These are phyloP conservation scores for Indicator indicator DNA, from an alignment of 2,113 vertebrate species.

Conservation along the genomic window DNA sequence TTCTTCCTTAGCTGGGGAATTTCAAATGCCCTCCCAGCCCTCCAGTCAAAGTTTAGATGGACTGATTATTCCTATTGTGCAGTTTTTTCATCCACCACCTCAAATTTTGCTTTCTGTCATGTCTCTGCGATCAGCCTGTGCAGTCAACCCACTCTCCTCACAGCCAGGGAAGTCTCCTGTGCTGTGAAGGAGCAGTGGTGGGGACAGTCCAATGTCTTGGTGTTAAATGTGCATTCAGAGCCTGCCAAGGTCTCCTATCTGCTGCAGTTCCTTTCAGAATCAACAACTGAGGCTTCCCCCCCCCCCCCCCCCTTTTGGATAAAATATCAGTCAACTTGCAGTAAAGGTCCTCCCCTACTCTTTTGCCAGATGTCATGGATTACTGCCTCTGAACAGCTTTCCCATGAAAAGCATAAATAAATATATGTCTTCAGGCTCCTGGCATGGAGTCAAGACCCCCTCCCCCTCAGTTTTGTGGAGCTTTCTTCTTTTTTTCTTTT, in stretches of 20 bases:
- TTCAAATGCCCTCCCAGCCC: not conserved
- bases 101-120: not conserved
- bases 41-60: not conserved
- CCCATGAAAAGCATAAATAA: conserved; percentile 74
- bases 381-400: conserved; percentile 62
- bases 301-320: not conserved
- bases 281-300: not conserved
- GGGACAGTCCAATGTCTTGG: rapidly evolving
- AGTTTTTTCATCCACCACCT: not conserved
- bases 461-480: not conserved
- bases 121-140: not conserved
- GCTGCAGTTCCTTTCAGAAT: not conserved
- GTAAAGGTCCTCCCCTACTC: conserved; percentile 55
- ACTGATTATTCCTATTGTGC: not conserved
- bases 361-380: conserved; percentile 65
- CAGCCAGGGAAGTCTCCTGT: not conserved
- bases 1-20: not conserved
- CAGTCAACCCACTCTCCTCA: rapidly evolving
- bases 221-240: not conserved
- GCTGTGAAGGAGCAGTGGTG: not conserved
- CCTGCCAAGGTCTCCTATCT: not conserved
- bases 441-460: conserved; percentile 49
- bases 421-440: not conserved
- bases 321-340: conserved; percentile 43
- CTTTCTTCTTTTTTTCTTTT: not conserved